Base-by-base conservation (phyloP, 1,140 invertebrate species). In the Papilio aristodemus region DNA sequence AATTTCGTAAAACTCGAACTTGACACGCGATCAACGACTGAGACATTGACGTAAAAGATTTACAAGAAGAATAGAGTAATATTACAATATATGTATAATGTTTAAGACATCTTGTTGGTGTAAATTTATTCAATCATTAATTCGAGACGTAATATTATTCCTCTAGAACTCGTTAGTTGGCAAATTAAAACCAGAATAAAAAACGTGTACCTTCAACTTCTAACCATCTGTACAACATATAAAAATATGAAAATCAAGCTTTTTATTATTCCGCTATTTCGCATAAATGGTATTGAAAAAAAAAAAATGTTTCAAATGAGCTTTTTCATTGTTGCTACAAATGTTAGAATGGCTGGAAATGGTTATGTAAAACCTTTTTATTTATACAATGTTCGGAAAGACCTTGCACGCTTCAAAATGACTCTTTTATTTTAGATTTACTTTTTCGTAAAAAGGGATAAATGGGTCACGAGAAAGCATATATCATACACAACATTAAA, bases 211-310 rank as follows among this genome's bases (percentile, higher is more conserved):
- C n/a, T n/a, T n/a, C n/a, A n/a, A n/a, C n/a, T n/a, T n/a, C 46
- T 6, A 13, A 54, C 1, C 19, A 54, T 54, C 17, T 54, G 19
- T 54, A 22, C 46, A 25, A 50, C 19, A 50, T 50, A 32, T 32
- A 9, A 50, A 54, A 54, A 25, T 10, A 54, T 54, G 17, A 54
- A 54, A 54, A 25, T 54, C n/a, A 13, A 17, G 2, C 5, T 54
- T 50, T 50, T 54, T 54, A 54, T 54, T 43, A 43, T 43, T 43
- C 46, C 46, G 5, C 46, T 54, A 54, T 54, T 54, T 54, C 19
- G 19, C 19, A 54, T 54, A 54, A 54, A 54, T 54, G 19, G 46
- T 54, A 54, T 54, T 54, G 46, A 54, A 54, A 54, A 46, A 54
- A 54, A 46, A 54, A 54, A 54, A 3, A 6, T 22, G 46, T 54